These are phyloP conservation scores for Argyresthia albistria DNA, from an alignment of 2,888 invertebrate species.

Conservation along the genomic window DNA sequence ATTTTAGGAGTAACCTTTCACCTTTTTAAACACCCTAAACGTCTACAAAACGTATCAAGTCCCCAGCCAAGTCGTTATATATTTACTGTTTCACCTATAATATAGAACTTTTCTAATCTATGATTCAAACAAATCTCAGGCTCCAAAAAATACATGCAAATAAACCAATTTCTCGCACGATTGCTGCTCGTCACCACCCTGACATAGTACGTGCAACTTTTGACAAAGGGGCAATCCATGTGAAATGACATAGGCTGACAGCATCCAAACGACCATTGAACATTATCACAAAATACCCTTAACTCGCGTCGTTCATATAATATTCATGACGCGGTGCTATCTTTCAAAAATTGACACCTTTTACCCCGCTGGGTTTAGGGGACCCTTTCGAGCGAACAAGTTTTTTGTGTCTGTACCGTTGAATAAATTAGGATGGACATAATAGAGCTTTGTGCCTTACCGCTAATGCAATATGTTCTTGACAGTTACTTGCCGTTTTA, in stretches of 20 bases:
- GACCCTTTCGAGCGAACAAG: slow-evolving; percentile 42
- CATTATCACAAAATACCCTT: slow-evolving; percentile 70
- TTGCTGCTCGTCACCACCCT: slow-evolving; percentile 23
- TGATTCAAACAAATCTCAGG: not conserved
- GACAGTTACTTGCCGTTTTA: too few species aligned
- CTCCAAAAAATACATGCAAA: not conserved
- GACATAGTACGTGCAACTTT: slow-evolving; percentile 65
- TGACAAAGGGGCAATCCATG: slow-evolving; percentile 69
- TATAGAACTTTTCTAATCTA: too few species aligned
- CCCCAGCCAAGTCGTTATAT: too few species aligned
- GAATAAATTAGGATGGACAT: slow-evolving; percentile 62
- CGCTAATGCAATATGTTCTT: slow-evolving; percentile 27
- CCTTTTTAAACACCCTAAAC: too few species aligned
- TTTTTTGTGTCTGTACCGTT: slow-evolving; percentile 53
- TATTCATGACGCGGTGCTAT: slow-evolving; percentile 69
- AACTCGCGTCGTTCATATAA: slow-evolving; percentile 70
- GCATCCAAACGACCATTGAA: slow-evolving; percentile 54
- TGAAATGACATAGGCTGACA: slow-evolving; percentile 70
- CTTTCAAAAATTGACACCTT: slow-evolving; percentile 73
- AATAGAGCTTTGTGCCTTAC: slow-evolving; percentile 31
- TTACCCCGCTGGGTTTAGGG: slow-evolving; percentile 38
- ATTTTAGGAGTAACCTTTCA: too few species aligned
- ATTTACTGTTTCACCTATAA: too few species aligned
- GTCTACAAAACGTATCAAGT: too few species aligned
- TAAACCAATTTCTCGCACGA: not conserved